Percentiles rank a stretch among this genome's conserved stretches.
These are phyloP conservation scores for Cerceris rybyensis DNA, from an alignment of 2,888 invertebrate species.

Conservation along the genomic window DNA sequence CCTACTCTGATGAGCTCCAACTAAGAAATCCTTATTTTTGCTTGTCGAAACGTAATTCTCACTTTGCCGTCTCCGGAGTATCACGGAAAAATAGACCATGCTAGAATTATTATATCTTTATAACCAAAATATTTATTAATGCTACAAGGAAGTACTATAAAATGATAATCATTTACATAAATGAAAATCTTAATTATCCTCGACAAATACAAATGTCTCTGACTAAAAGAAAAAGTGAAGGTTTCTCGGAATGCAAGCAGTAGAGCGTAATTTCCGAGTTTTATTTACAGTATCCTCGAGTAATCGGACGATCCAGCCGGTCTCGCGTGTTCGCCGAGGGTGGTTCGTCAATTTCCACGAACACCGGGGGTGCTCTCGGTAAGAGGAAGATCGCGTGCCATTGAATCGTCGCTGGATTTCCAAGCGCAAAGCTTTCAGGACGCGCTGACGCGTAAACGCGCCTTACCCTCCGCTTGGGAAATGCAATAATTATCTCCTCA, in stretches of 20 bases:
- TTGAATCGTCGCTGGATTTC: constrained; percentile 27
- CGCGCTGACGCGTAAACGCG: constrained; percentile 25
- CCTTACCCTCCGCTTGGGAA: neutral
- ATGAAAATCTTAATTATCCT: neutral
- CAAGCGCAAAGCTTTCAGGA: constrained; percentile 3
- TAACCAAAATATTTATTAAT: no score
- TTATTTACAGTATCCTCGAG: neutral
- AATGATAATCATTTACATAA: no score
- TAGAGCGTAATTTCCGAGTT: neutral
- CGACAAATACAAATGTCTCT: neutral
- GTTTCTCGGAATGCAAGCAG: neutral
- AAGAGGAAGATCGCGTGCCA: constrained; percentile 72
- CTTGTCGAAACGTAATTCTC: no score
- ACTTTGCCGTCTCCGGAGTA: no score
- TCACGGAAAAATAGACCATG: no score
- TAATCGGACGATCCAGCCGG: constrained; percentile 25
- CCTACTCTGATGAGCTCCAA: no score
- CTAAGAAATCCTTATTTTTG: no score
- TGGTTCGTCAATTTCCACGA: constrained; percentile 61
- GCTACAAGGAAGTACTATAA: no score
- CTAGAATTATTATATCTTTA: no score
- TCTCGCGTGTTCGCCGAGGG: constrained; percentile 56
- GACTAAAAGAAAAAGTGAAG: no score
- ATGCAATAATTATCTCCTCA: neutral
- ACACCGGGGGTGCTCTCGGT: constrained; percentile 64